These are phyloP conservation scores for Oncorhynchus keta DNA, from an alignment of 2,113 vertebrate genomes.

Conservation along the genomic window DNA sequence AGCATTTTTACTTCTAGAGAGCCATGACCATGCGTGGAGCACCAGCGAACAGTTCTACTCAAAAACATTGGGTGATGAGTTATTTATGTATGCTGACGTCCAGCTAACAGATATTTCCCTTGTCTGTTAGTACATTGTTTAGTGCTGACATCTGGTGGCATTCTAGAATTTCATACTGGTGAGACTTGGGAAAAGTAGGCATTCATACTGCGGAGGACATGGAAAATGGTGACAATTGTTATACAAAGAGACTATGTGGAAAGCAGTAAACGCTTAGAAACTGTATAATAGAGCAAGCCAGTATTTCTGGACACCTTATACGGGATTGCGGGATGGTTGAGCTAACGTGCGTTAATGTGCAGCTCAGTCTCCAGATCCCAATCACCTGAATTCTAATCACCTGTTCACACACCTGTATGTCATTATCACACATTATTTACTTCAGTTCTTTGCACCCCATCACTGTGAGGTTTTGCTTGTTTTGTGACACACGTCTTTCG, in stretches of 20 bases:
- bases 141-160: constrained; percentile 8
- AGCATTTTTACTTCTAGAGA: too few species aligned
- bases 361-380: too few species aligned
- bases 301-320: neutral
- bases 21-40: too few species aligned
- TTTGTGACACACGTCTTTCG: too few species aligned
- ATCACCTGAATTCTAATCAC: too few species aligned
- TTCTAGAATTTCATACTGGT: neutral
- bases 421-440: too few species aligned
- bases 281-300: neutral
- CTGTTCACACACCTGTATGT: too few species aligned
- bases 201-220: neutral
- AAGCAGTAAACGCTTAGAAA: neutral
- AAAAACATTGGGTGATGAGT: neutral
- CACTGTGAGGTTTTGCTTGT: too few species aligned
- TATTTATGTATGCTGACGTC: neutral
- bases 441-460: too few species aligned
- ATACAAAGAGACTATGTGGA: neutral
- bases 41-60: neutral
- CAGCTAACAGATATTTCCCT: neutral
- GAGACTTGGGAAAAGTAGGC: neutral
- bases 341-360: too few species aligned
- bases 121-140: neutral
- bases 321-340: too few species aligned
- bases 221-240: neutral